Evolutionary conservation across 2,113 vertebrate species (phyloP), one percentile per base, ranked within the genome.

Genomic region (Pollimyrus isidori): DNA sequence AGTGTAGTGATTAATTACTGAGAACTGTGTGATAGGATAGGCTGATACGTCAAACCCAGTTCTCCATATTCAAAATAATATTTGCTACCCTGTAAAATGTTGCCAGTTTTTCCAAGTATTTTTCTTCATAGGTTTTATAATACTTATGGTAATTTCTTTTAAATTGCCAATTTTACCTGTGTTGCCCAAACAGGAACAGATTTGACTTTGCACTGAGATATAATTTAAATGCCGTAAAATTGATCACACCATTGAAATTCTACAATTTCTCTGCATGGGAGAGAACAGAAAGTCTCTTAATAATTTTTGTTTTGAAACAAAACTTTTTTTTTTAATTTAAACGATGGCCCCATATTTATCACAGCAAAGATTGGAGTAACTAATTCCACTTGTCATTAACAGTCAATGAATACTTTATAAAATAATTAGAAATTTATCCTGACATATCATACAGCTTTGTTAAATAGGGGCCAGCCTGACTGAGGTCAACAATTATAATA

Each of bases 251-350:
- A 87, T 89, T 87, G 65, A 46, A 84, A 56, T 87, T 89, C 83
- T 58, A 87, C 48, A 58, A 62, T 87, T 90, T 90, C 65, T 87
- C 65, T 90, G 89, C 89, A 90, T 90, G 85, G 39, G 85, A 89
- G 89, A 80, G 89, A 90, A 89, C 88, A 90, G 88, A 90, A 89
- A 89, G 90, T 85, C n/a, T 56, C 46, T 87, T 48, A 90, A 80
- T 21, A 69, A 35, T 90, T 87, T 80, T 89, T 21, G 85, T 69
- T 65, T 85, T 35, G 56, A 84, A 50, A 49, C 19, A 45, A 26
- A 17, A 58, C 62, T 80, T 39, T 45, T 83, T 87, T 65, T 39
- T 45, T 83, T 87, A 50, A 30, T 87, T 65, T 80, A 50, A 87
- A 85, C n/a, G 46, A 80, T 80, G 89, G 89, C 89, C 89, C 87